Evolutionary conservation across 2,888 invertebrate genomes (phyloP).

Genomic region (Flexamia atlantica): DNA sequence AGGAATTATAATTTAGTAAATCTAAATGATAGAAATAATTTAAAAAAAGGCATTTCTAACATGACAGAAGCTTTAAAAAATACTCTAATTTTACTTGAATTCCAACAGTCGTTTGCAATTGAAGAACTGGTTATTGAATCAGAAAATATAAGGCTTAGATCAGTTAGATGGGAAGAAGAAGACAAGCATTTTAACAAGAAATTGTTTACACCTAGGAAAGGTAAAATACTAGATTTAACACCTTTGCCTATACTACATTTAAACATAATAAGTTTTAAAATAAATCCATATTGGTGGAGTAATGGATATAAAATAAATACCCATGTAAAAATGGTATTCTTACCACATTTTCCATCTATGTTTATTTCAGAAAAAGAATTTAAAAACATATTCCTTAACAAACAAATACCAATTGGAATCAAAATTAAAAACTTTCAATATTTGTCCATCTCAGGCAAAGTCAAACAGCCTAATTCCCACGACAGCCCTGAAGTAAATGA

Average conservation of each 20-base stretch:
- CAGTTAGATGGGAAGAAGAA: not conserved
- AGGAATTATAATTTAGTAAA: not conserved
- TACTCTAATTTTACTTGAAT: not conserved
- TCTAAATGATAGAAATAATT: not conserved
- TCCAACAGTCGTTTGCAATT: not conserved
- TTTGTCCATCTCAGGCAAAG: not conserved
- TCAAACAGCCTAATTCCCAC: not conserved
- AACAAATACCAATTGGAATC: not conserved
- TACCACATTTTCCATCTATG: not conserved
- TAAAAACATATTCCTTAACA: not conserved
- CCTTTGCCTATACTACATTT: not conserved
- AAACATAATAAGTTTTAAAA: not conserved
- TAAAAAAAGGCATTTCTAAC: not conserved
- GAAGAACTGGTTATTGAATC: not conserved
- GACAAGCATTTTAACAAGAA: not conserved
- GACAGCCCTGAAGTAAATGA: not conserved
- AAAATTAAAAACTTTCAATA: not conserved
- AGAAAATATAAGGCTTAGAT: not conserved
- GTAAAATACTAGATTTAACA: not conserved
- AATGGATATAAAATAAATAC: conserved; percentile 25
- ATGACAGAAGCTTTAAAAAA: not conserved
- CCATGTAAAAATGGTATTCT: not conserved
- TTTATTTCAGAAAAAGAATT: not conserved
- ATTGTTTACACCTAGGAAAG: not conserved
- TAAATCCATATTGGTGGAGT: not conserved